A percentile compares a stretch with the other conserved stretches of the same genome.
Conservation (phyloP, 2,888 invertebrate genomes). For the Pherbina coryleti region DNA sequence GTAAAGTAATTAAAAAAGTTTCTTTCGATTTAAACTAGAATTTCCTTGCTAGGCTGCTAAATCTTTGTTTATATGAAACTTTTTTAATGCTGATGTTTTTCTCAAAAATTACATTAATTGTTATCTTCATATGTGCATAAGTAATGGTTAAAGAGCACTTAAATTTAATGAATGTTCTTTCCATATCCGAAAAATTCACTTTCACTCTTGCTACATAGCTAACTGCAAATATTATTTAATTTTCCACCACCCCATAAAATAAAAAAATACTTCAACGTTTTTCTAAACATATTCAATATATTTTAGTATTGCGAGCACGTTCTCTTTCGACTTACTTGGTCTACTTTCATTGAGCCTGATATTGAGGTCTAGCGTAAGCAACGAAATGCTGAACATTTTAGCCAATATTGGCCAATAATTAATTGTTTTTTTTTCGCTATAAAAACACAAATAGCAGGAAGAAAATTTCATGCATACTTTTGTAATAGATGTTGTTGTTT, state of each 20-base stretch:
- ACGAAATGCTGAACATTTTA: background rate
- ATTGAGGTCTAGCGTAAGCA: background rate
- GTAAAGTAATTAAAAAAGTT: too few relatives aligned
- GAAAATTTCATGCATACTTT: conserved; percentile 30
- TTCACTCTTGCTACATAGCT: background rate
- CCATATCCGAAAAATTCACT: background rate
- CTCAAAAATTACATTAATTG: too few relatives aligned
- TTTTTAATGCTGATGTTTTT: too few relatives aligned
- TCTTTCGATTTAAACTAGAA: too few relatives aligned
- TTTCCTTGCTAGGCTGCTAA: too few relatives aligned
- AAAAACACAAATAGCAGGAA: conserved; percentile 26
- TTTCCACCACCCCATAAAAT: background rate
- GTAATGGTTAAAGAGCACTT: background rate
- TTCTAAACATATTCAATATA: background rate
- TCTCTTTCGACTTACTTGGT: conserved; percentile 12
- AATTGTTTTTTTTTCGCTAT: conserved; percentile 17
- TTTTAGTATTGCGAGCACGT: conserved; percentile 7
- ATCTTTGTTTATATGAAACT: too few relatives aligned
- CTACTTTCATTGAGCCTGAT: conserved; percentile 21
- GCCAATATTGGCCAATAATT: conserved; percentile 31
- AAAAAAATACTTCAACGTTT: background rate
- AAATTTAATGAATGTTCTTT: background rate
- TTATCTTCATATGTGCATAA: too few relatives aligned
- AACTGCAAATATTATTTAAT: background rate
- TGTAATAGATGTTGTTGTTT: background rate